phyloP scores from a whole-genome alignment of 92 coral and sea anemone genomes.

The Micromussa lordhowensis region DNA sequence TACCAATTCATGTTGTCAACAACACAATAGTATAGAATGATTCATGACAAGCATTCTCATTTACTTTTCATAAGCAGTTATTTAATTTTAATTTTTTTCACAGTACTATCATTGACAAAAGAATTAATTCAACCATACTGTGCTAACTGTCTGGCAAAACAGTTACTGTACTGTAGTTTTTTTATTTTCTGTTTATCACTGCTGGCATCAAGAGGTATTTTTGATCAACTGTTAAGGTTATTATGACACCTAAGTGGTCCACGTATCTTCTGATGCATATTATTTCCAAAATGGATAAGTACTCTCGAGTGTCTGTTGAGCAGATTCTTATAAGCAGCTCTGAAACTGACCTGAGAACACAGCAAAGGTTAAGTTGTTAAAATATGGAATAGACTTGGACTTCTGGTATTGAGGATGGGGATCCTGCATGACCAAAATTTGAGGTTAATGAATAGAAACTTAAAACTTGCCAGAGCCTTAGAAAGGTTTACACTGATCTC shows the following conservation, averaged over 20 bases:
- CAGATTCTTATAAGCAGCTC: background rate
- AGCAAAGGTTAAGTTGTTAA: background rate
- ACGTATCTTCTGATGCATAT: background rate
- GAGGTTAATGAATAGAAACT: background rate
- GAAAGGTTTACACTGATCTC: background rate
- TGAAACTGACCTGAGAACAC: background rate
- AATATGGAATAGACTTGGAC: background rate
- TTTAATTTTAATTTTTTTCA: background rate
- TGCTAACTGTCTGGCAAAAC: background rate
- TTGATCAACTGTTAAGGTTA: background rate
- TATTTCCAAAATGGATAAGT: background rate
- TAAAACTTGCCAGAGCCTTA: background rate
- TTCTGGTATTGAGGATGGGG: background rate
- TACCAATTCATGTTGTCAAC: background rate
- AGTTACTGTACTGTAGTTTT: background rate
- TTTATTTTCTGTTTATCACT: slow-evolving; percentile 7
- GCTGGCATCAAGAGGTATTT: background rate
- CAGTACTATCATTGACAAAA: background rate
- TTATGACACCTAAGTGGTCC: background rate
- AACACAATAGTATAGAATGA: background rate
- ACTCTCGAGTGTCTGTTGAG: background rate
- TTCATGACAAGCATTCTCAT: background rate
- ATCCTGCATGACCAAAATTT: background rate
- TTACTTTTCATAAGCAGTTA: background rate
- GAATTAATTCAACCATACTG: background rate